Evolutionary conservation across 2,888 invertebrate genomes (phyloP).

Genomic region (Aphodius sticticus): DNA sequence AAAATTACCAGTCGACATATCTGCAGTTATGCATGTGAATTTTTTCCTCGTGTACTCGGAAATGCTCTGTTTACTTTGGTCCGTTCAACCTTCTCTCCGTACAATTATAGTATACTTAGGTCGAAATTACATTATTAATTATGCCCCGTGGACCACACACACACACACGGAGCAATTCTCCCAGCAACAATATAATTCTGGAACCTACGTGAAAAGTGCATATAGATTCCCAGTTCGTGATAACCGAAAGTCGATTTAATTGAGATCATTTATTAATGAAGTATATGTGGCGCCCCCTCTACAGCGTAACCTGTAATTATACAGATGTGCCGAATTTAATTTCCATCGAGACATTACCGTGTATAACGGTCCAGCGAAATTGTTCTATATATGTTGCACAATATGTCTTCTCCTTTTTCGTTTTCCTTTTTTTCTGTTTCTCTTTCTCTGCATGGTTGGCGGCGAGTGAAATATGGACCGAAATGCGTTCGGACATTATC

Average conservation of each 20-base stretch:
- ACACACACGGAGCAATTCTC: background rate
- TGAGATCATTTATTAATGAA: constrained; percentile 4
- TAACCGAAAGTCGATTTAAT: background rate
- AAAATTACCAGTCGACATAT: background rate
- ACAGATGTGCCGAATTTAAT: constrained; percentile 4
- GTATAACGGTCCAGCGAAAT: background rate
- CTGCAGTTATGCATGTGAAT: background rate
- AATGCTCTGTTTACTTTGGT: background rate
- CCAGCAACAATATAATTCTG: background rate
- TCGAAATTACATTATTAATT: constrained; percentile 4
- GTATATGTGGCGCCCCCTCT: background rate
- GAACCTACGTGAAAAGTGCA: background rate
- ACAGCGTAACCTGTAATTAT: background rate
- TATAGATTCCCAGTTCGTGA: background rate
- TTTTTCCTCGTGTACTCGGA: background rate
- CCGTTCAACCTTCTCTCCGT: background rate
- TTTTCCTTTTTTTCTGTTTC: background rate
- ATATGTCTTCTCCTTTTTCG: background rate
- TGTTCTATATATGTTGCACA: constrained; percentile 4
- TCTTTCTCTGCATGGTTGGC: background rate
- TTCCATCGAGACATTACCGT: background rate
- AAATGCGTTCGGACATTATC: background rate
- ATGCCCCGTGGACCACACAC: background rate
- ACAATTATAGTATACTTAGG: constrained; percentile 4
- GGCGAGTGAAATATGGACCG: background rate